Evolutionary conservation across 2,113 vertebrate genomes (phyloP).

Genomic region (Brachypodius melanocephalos): DNA sequence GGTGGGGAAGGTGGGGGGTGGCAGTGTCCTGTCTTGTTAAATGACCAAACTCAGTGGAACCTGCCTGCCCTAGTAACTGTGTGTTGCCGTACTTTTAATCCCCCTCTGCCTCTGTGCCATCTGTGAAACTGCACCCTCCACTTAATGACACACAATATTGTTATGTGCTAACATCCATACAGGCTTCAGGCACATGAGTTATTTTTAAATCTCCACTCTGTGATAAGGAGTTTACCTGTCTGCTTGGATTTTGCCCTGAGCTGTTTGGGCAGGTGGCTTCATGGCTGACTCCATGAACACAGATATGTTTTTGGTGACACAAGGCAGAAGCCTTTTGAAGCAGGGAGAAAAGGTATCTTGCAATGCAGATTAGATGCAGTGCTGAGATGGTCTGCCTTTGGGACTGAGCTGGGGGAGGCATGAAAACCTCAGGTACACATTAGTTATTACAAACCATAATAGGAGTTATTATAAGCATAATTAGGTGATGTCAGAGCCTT

Average conservation of each 20-base stretch:
- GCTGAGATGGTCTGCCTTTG: neutral
- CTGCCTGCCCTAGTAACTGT: neutral
- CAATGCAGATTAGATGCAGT: neutral
- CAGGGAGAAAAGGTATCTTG: neutral
- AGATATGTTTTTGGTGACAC: neutral
- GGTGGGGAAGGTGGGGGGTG: neutral
- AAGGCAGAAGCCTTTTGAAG: neutral
- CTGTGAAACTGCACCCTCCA: neutral
- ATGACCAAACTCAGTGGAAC: neutral
- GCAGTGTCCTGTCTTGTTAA: neutral
- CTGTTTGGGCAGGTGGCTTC: neutral
- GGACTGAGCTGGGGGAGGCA: neutral
- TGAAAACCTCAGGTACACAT: neutral
- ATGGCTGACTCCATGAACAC: neutral
- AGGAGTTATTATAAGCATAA: neutral
- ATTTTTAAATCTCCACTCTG: neutral
- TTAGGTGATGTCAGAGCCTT: conserved; percentile 34
- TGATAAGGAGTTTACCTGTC: neutral
- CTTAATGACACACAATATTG: neutral
- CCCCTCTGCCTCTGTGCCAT: neutral
- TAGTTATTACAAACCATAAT: neutral
- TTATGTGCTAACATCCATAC: neutral
- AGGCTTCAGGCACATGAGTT: neutral
- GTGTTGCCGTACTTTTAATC: neutral
- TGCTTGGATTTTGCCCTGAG: neutral